These are phyloP conservation scores for Styela plicata DNA, from an alignment of 23 tunicate species.

Conservation along the genomic window DNA sequence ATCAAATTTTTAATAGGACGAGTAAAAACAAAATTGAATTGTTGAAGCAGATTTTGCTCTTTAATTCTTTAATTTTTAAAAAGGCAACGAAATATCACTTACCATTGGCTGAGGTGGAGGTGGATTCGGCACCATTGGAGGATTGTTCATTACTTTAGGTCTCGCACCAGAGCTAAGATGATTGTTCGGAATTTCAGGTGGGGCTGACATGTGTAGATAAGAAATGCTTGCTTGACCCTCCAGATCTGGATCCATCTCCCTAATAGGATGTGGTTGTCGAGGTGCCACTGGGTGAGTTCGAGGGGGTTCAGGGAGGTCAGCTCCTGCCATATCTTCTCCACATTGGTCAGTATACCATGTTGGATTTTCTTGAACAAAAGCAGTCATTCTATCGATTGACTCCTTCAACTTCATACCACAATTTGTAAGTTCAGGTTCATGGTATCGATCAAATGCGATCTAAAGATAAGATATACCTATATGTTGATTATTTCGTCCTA, in stretches of 20 bases:
- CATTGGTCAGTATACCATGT: constrained; percentile 23
- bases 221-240: constrained; percentile 14
- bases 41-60: no score
- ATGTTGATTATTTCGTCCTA: no score
- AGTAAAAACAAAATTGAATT: no score
- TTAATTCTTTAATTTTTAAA: no score
- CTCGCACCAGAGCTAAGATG: neutral
- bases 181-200: neutral
- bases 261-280: neutral
- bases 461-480: no score
- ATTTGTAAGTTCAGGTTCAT: constrained; percentile 25
- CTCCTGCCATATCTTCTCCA: constrained; percentile 7
- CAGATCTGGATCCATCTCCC: neutral
- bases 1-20: no score
- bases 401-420: constrained; percentile 31
- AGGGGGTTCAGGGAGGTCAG: constrained; percentile 12
- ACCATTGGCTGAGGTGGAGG: neutral
- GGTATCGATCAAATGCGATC: constrained; percentile 27
- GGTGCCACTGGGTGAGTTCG: neutral
- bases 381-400: constrained; percentile 22
- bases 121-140: neutral
- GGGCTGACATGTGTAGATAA: neutral
- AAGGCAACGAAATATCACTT: no score
- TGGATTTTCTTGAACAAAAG: neutral
- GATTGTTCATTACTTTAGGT: neutral